Evolutionary conservation across 2,797 vertebrate genomes (phyloP), one percentile per base, ranked within the genome.

Genomic region (Hyperoplus immaculatus): DNA sequence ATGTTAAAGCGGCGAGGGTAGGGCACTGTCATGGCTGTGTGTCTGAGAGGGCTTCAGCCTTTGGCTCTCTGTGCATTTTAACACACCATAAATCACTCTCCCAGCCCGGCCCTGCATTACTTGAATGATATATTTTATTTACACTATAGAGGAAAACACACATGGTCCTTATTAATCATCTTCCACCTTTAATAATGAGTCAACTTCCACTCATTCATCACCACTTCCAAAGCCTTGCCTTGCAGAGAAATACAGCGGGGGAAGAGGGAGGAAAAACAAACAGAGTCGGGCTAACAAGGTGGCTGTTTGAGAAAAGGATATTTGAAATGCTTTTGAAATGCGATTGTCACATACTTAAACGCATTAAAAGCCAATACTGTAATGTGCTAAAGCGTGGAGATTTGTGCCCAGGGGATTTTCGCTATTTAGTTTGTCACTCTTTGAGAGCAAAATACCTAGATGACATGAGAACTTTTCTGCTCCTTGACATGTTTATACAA

Each of bases 91-190:
- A 93, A 95, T 97, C 96, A 97, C 95, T 95, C 93, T 95, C 91
- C 82, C 86, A 91, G 89, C 94, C 87, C 84, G 77, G 90, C 90
- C 87, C 91, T 63, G 94, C 86, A 95, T 96, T 96, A 95, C 85
- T 91, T 94, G 96, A 97, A 96, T 97, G 94, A 96, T 97, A 95
- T 96, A 96, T 97, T 97, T 97, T 97, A 97, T 97, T 97, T 96
- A 96, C 94, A 95, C 94, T 96, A 91, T 87, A 93, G 94, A 95
- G 95, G 94, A 97, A 95, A 96, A 94, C 93, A 95, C 95, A 94
- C 93, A 93, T 93, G 92, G 93, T 94, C 87, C 89, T 95, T 97
- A 96, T 97, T 96, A 97, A 97, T 97, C 95, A 97, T 94, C 93
- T 95, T 95, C 95, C 91, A 96, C 93, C 92, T 96, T 96, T 96